Percentiles rank a stretch among this genome's conserved stretches.
Conservation (phyloP, 2,797 vertebrate genomes). For the Crossoptilon crossoptilon region DNA sequence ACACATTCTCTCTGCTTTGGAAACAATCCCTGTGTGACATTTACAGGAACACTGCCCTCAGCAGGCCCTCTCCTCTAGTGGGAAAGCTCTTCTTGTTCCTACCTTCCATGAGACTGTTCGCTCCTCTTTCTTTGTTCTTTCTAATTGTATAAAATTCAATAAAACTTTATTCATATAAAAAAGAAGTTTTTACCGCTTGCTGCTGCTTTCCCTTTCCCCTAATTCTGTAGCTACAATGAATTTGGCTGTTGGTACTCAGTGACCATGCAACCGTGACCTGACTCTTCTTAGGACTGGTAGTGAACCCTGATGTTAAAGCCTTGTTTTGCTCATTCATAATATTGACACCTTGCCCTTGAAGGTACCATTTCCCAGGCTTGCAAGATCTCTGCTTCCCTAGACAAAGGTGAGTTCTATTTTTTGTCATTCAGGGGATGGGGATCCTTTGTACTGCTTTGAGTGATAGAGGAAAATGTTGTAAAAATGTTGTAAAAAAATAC, state of each 20-base stretch:
- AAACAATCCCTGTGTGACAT: constrained; percentile 46
- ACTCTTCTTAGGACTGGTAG: neutral
- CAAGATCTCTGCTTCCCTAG: neutral
- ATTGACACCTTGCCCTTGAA: neutral
- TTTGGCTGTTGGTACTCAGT: neutral
- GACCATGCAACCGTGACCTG: neutral
- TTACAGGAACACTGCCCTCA: constrained; percentile 65
- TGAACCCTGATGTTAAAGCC: neutral
- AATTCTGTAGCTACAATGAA: neutral
- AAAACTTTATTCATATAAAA: constrained; percentile 84
- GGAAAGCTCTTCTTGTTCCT: constrained; percentile 65
- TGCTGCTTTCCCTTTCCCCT: neutral
- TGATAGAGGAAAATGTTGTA: neutral
- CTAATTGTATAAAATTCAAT: constrained; percentile 84
- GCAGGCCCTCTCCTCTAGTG: constrained; percentile 40
- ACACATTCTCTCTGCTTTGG: constrained; percentile 58
- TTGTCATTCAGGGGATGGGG: neutral
- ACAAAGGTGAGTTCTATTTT: constrained; percentile 48
- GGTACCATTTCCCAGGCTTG: neutral
- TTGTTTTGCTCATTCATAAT: constrained; percentile 27
- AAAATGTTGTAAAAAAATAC: neutral
- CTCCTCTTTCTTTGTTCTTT: constrained; percentile 84
- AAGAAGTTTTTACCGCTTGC: constrained; percentile 43
- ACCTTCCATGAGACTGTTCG: constrained; percentile 75
- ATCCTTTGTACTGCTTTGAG: neutral